Percentiles rank a stretch among this genome's conserved stretches.
Evolutionary conservation across 2,888 invertebrate species (phyloP).

Genomic region (Drosophila cognata): DNA sequence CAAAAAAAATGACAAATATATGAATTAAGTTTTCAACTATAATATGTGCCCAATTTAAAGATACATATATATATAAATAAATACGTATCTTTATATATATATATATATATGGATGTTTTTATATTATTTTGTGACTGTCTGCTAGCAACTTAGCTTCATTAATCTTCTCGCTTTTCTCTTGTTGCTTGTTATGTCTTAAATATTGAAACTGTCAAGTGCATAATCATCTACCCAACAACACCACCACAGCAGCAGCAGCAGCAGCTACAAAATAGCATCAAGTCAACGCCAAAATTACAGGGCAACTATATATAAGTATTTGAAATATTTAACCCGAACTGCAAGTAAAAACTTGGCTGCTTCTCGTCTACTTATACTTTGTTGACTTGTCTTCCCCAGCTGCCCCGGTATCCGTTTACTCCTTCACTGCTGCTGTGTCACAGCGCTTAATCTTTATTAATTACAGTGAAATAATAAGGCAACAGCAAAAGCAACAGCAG

Average conservation of each 20-base stretch:
- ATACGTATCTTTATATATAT: not conserved
- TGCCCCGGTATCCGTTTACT: constrained; percentile 12
- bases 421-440: constrained; percentile 62
- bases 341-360: constrained; percentile 47
- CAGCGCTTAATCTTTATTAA: constrained; percentile 84
- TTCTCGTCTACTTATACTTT: constrained; percentile 39
- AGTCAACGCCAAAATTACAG: constrained; percentile 61
- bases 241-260: constrained; percentile 12
- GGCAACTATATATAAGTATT: constrained; percentile 53
- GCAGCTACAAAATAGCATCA: constrained; percentile 23
- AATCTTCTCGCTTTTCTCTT: constrained; percentile 57
- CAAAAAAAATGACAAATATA: constrained; percentile 4
- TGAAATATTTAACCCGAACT: constrained; percentile 51
- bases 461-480: constrained; percentile 82
- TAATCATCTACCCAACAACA: constrained; percentile 54
- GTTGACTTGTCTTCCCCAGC: constrained; percentile 23
- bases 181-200: constrained; percentile 65
- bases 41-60: not conserved
- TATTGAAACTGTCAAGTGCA: constrained; percentile 76
- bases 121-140: constrained; percentile 5
- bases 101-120: constrained; percentile 1
- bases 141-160: constrained; percentile 46
- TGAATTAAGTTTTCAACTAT: constrained; percentile 16
- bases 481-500: constrained; percentile 28
- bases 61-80: not conserved